Evolutionary conservation across 2,113 vertebrate species (phyloP).

Genomic region (Ameiurus melas): DNA sequence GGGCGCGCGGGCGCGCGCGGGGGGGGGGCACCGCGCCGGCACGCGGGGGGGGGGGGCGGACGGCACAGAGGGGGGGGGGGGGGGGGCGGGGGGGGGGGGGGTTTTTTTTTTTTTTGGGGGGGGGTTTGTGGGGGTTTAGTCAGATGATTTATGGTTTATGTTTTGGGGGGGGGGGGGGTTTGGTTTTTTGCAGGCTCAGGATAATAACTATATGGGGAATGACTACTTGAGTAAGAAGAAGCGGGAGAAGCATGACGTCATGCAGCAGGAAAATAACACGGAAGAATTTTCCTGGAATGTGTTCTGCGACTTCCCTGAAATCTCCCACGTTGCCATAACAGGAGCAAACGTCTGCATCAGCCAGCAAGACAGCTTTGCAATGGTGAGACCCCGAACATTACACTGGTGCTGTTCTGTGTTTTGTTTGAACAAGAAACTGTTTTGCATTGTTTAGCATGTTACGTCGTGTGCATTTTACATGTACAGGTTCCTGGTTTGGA

Average conservation of each 20-base stretch:
- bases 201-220: slow-evolving; percentile 59
- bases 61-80: too few relatives aligned
- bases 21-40: too few relatives aligned
- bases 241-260: slow-evolving; percentile 40
- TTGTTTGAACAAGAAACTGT: not conserved
- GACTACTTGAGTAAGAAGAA: slow-evolving; percentile 37
- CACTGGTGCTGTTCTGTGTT: not conserved
- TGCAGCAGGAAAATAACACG: slow-evolving; percentile 28
- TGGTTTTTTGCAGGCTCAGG: slow-evolving; percentile 64
- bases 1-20: too few relatives aligned
- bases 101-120: too few relatives aligned
- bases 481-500: not conserved
- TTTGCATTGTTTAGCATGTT: not conserved
- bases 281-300: slow-evolving; percentile 61
- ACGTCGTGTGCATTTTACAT: too few relatives aligned
- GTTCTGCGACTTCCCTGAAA: slow-evolving; percentile 89
- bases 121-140: too few relatives aligned
- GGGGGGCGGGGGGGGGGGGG: too few relatives aligned
- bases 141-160: too few relatives aligned
- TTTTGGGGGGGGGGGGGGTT: too few relatives aligned
- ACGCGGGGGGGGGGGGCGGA: too few relatives aligned
- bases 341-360: slow-evolving; percentile 75
- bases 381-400: slow-evolving; percentile 74
- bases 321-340: slow-evolving; percentile 81
- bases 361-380: slow-evolving; percentile 82